phyloP scores from a whole-genome alignment of 1,140 invertebrate genomes.

The Adelges cooleyi region DNA sequence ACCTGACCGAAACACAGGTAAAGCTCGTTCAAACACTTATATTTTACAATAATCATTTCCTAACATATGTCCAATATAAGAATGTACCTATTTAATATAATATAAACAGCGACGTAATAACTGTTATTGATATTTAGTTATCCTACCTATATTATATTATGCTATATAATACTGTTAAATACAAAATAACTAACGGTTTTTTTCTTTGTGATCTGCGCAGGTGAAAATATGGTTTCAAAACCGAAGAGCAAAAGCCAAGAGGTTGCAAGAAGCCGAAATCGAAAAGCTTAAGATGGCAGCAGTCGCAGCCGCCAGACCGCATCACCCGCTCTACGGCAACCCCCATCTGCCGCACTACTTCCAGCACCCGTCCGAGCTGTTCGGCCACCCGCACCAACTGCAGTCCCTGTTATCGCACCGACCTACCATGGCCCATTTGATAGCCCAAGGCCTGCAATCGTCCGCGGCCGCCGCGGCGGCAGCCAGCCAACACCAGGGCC shows the following conservation, averaged over 20 bases:
- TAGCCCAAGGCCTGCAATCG: slow-evolving; percentile 29
- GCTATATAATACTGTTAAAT: background rate
- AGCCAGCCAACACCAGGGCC: slow-evolving; percentile 32
- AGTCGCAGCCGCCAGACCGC: slow-evolving; percentile 48
- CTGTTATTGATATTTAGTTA: too few species aligned
- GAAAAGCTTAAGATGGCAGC: slow-evolving; percentile 74
- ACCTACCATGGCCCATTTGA: slow-evolving; percentile 32
- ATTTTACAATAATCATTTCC: too few species aligned
- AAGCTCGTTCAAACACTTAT: slow-evolving; percentile 30
- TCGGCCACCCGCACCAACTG: slow-evolving; percentile 32
- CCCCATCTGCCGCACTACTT: slow-evolving; percentile 37
- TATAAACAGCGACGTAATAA: too few species aligned
- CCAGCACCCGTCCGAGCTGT: slow-evolving; percentile 31
- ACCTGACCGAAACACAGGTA: slow-evolving; percentile 89
- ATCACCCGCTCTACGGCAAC: slow-evolving; percentile 41
- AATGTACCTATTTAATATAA: too few species aligned
- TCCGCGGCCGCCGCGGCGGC: slow-evolving; percentile 33
- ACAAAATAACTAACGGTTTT: too few species aligned
- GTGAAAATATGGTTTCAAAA: slow-evolving; percentile 99
- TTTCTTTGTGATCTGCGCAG: slow-evolving; percentile 39
- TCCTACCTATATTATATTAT: background rate
- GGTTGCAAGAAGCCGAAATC: slow-evolving; percentile 86
- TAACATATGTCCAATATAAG: too few species aligned
- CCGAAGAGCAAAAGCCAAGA: slow-evolving; percentile 83
- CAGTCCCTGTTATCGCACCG: slow-evolving; percentile 32